These are phyloP conservation scores for western clawed frog (Xenopus tropicalis) DNA, from an alignment of 2,113 vertebrate genomes.

Conservation along the genomic window DNA sequence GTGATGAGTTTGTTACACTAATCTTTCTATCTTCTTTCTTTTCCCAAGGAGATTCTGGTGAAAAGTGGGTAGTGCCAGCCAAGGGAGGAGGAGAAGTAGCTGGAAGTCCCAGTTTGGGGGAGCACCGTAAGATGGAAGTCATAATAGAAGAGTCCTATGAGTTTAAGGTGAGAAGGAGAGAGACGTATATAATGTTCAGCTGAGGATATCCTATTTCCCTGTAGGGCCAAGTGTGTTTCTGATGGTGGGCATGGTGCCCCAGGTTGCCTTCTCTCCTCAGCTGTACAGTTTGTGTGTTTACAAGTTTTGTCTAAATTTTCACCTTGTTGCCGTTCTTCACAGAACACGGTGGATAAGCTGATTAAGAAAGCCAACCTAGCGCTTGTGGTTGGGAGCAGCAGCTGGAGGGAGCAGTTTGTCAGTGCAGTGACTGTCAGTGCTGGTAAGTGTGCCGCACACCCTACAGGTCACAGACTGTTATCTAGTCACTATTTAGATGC, in stretches of 20 bases:
- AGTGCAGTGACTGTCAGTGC: constrained; percentile 79
- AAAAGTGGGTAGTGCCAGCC: constrained; percentile 32
- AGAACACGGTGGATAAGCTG: constrained; percentile 81
- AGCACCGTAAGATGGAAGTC: constrained; percentile 44
- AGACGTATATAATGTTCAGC: constrained; percentile 37
- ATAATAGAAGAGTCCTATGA: constrained; percentile 48
- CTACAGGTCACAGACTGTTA: no score
- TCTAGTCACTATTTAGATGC: no score
- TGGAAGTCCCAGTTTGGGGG: constrained; percentile 42
- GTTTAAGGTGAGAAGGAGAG: constrained; percentile 51
- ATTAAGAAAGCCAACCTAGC: constrained; percentile 82
- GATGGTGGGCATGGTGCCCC: no score
- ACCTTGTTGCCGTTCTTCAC: constrained; percentile 24
- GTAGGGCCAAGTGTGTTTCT: no score
- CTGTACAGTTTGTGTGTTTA: no score
- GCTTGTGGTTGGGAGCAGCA: constrained; percentile 78
- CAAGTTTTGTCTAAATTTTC: no score
- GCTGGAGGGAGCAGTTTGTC: constrained; percentile 82
- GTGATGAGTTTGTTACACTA: no score
- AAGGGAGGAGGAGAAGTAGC: constrained; percentile 12
- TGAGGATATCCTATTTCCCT: no score
- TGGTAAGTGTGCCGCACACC: constrained; percentile 57
- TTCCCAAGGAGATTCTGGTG: constrained; percentile 52
- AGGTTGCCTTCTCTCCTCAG: no score
- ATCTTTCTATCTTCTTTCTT: constrained; percentile 19